phyloP scores from a whole-genome alignment of 2,888 invertebrate genomes.

The Lypha dubia region DNA sequence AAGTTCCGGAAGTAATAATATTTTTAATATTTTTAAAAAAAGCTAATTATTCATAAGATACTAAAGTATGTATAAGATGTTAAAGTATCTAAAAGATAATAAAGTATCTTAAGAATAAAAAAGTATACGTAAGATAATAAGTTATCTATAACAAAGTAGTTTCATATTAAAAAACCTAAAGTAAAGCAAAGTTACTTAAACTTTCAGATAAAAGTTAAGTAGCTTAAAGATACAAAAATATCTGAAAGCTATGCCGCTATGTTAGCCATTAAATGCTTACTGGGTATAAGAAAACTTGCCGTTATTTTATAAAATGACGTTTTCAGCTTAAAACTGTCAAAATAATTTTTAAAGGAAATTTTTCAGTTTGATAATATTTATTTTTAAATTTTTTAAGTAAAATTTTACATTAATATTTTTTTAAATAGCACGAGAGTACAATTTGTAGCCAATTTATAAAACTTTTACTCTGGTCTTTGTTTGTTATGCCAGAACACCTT shows the following conservation, averaged over 20 bases:
- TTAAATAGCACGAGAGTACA: not conserved
- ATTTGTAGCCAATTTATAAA: conserved; percentile 32
- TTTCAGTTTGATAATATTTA: not conserved
- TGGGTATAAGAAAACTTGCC: not conserved
- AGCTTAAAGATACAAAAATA: too few species aligned
- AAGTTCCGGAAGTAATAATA: not conserved
- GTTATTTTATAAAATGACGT: not conserved
- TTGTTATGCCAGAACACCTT: conserved; percentile 57
- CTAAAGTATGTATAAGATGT: not conserved
- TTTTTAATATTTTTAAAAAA: too few species aligned
- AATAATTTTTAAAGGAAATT: not conserved
- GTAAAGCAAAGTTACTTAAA: too few species aligned
- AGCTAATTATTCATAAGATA: too few species aligned
- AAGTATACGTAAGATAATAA: too few species aligned
- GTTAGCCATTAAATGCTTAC: too few species aligned
- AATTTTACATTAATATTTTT: conserved; percentile 41
- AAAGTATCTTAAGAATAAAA: too few species aligned
- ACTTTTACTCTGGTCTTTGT: not conserved
- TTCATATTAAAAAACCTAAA: too few species aligned
- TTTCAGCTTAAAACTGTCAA: not conserved
- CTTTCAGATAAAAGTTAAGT: too few species aligned
- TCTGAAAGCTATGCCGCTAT: too few species aligned
- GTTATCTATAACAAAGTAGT: too few species aligned
- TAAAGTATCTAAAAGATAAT: not conserved
- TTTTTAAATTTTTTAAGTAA: conserved; percentile 34